phyloP scores from a whole-genome alignment of 2,113 vertebrate genomes.

The Chunga burmeisteri region DNA sequence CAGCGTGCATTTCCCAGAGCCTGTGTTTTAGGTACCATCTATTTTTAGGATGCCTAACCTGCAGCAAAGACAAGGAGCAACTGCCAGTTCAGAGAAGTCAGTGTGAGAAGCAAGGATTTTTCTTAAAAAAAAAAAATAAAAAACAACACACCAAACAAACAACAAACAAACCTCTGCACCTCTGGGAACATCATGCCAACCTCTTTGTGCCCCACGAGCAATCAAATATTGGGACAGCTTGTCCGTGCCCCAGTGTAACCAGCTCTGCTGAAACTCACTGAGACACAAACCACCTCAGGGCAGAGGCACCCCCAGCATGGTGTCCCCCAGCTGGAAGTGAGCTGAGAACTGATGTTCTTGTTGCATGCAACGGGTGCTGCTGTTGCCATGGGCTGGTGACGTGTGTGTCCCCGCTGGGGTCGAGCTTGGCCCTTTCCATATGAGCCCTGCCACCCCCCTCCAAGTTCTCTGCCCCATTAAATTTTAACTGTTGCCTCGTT shows the following conservation, averaged over 20 bases:
- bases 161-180: background rate
- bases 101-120: background rate
- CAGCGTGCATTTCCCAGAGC: background rate
- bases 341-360: background rate
- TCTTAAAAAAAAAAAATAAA: too few species aligned
- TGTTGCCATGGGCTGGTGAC: background rate
- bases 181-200: background rate
- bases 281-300: background rate
- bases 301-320: background rate
- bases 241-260: background rate
- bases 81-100: background rate
- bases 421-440: background rate
- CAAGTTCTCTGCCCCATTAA: background rate
- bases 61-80: background rate
- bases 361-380: rapidly evolving
- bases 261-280: background rate
- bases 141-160: background rate
- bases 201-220: background rate
- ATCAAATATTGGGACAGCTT: background rate
- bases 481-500: background rate
- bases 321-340: background rate
- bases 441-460: background rate
- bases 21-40: background rate
- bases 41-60: slow-evolving; percentile 46
- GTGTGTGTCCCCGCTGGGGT: background rate